Conservation (phyloP, 23 tunicate species). For the Trididemnum clinides region DNA sequence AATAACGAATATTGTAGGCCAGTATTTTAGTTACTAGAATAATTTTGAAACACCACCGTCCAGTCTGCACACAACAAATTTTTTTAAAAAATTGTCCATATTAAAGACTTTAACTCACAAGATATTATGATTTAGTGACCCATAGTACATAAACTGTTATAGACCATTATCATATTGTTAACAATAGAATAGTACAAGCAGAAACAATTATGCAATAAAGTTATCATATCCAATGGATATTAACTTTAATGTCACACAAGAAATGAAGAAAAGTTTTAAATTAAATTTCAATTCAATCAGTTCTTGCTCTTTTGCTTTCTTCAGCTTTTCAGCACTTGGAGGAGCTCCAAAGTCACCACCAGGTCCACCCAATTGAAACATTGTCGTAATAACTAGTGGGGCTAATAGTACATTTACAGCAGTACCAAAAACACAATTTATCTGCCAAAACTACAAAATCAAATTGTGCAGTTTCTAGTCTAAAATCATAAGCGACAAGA, state of each 20-base stretch:
- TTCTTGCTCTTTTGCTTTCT: slow-evolving; percentile 57
- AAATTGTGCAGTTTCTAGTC: too few relatives aligned
- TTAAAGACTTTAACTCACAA: too few relatives aligned
- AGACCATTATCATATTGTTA: background rate
- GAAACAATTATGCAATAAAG: background rate
- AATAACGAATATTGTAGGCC: too few relatives aligned
- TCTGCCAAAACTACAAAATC: too few relatives aligned
- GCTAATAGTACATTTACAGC: too few relatives aligned
- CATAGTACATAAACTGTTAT: background rate
- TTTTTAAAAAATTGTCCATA: too few relatives aligned
- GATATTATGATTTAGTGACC: background rate
- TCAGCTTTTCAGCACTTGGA: slow-evolving; percentile 53
- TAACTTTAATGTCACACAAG: slow-evolving; percentile 55
- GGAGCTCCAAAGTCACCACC: slow-evolving; percentile 44
- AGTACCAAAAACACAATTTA: too few relatives aligned
- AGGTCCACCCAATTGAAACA: slow-evolving; percentile 19
- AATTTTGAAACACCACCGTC: too few relatives aligned
- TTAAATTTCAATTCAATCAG: slow-evolving; percentile 42
- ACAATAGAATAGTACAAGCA: background rate
- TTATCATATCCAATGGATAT: slow-evolving; percentile 37
- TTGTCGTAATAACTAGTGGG: too few relatives aligned
- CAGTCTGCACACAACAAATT: too few relatives aligned
- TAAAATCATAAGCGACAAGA: too few relatives aligned
- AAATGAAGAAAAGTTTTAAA: slow-evolving; percentile 34
- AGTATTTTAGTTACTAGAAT: too few relatives aligned